phyloP scores from a whole-genome alignment of 2,888 invertebrate species.

The Drosophila koepferae region DNA sequence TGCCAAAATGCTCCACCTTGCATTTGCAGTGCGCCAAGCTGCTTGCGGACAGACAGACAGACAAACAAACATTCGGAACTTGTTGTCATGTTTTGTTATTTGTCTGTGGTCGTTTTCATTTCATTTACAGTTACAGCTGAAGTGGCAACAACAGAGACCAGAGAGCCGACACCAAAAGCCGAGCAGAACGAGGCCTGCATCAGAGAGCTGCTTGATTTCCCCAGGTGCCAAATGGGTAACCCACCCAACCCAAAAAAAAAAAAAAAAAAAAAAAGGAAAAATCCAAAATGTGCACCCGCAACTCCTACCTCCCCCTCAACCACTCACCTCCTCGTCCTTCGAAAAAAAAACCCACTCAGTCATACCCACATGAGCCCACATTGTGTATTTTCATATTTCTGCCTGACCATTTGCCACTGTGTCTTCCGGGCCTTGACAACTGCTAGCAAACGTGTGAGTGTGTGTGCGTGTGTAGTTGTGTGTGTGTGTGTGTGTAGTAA shows the following conservation, averaged over 20 bases:
- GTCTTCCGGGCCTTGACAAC: slow-evolving; percentile 55
- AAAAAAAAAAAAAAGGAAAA: not conserved
- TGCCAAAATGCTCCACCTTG: not conserved
- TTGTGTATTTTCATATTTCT: slow-evolving; percentile 67
- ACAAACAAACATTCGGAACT: slow-evolving; percentile 31
- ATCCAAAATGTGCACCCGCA: slow-evolving; percentile 2
- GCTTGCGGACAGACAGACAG: not conserved
- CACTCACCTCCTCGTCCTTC: no score
- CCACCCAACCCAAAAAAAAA: not conserved
- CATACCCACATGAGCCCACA: slow-evolving; percentile 51
- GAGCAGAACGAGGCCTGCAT: slow-evolving; percentile 53
- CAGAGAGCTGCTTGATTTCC: slow-evolving; percentile 73
- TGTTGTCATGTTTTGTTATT: slow-evolving; percentile 65
- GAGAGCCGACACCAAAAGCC: slow-evolving; percentile 28
- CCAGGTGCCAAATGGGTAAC: slow-evolving; percentile 70
- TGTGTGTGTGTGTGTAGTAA: not conserved
- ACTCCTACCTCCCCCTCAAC: not conserved
- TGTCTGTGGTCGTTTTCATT: slow-evolving; percentile 75
- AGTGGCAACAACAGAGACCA: slow-evolving; percentile 56
- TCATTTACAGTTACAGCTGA: slow-evolving; percentile 70
- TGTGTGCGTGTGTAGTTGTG: not conserved
- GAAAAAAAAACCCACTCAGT: not conserved
- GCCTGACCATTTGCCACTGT: slow-evolving; percentile 61
- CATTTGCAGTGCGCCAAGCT: not conserved
- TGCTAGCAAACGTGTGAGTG: slow-evolving; percentile 5